phyloP scores from a whole-genome alignment of 2,113 vertebrate genomes.

The Thryonomys swinderianus region DNA sequence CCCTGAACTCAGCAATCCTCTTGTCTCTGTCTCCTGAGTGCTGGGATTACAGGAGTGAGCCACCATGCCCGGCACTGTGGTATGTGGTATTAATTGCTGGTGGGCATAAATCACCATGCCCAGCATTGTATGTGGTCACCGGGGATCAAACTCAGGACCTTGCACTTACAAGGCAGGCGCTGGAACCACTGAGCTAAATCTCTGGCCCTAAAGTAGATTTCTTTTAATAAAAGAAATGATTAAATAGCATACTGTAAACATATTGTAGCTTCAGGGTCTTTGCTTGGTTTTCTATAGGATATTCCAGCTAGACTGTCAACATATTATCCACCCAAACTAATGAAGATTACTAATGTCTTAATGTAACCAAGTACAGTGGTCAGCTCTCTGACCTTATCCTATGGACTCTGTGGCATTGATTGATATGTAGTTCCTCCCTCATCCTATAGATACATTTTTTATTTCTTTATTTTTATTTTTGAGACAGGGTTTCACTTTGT shows the following conservation, averaged over 20 bases:
- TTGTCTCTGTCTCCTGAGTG: too few species aligned
- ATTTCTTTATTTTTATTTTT: too few species aligned
- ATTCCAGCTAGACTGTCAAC: background rate
- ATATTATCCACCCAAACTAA: background rate
- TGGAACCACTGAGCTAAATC: too few species aligned
- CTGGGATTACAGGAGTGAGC: too few species aligned
- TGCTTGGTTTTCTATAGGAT: background rate
- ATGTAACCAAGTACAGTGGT: background rate
- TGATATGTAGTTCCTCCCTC: background rate
- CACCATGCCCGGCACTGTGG: too few species aligned
- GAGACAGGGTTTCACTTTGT: too few species aligned
- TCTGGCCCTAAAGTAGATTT: background rate
- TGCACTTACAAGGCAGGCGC: too few species aligned
- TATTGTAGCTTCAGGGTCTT: background rate
- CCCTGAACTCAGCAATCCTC: too few species aligned
- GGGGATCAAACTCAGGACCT: too few species aligned
- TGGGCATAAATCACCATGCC: too few species aligned
- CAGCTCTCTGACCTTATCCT: background rate
- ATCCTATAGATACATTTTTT: background rate
- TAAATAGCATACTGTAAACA: background rate
- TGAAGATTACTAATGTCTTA: background rate
- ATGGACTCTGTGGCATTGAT: background rate
- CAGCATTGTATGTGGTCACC: too few species aligned
- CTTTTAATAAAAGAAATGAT: constrained; percentile 12
- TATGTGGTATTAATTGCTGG: too few species aligned